Conservation (phyloP, 2,797 vertebrate species). For the Echiichthys vipera region DNA sequence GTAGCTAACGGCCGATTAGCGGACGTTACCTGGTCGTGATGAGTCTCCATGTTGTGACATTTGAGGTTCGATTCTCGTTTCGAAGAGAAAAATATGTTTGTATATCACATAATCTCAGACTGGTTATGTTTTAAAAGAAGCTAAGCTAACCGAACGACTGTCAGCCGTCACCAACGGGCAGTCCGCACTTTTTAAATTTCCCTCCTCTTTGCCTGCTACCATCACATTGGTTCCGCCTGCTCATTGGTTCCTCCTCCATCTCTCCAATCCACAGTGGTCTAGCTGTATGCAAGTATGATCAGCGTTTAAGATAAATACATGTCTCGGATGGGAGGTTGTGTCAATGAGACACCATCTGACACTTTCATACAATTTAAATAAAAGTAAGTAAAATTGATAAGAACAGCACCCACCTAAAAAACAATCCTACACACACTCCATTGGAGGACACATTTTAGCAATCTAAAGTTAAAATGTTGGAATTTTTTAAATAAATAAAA, state of each 20-base stretch:
- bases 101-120: background rate
- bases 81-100: background rate
- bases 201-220: constrained; percentile 70
- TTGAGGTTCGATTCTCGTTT: background rate
- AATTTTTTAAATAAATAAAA: background rate
- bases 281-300: background rate
- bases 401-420: background rate
- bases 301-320: background rate
- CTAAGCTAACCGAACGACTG: background rate
- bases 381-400: no score
- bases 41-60: constrained; percentile 73
- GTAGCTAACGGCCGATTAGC: constrained; percentile 19
- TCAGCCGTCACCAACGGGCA: background rate
- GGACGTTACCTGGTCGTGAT: constrained; percentile 75
- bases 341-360: background rate
- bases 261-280: no score
- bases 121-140: no score
- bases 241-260: background rate
- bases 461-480: background rate
- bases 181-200: constrained; percentile 81
- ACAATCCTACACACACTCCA: background rate
- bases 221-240: constrained; percentile 68
- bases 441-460: background rate
- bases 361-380: background rate
- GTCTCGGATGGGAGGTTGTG: background rate